Evolutionary conservation across 2,797 vertebrate species (phyloP), one percentile per base, ranked within the genome.

Genomic region (Rousettus madagascariensis): DNA sequence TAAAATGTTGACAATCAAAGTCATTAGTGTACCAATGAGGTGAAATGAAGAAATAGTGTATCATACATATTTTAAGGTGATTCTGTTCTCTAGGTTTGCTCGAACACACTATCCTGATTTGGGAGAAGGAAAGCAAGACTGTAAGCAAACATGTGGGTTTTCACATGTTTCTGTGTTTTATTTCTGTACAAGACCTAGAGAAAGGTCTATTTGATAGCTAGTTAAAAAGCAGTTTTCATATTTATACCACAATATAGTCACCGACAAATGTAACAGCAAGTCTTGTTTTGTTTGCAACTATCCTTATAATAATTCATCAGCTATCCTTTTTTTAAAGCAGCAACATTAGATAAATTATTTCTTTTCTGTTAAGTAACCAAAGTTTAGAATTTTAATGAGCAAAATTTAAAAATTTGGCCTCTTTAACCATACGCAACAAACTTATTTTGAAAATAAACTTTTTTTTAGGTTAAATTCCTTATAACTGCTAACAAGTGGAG

Each of bases 391-490:
- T 94, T 95, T 92, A 95, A 92, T 90, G 66, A 93, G 16, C 6
- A 69, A 96, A 86, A 51, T 17, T 71, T 49, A 66, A 22, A 84
- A 78, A 72, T 13, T 71, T 92, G 46, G 68, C 83, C 8, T 88
- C 4, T 75, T 89, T 85, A 91, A 36, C 33, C 49, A 66, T 36
- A 84, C 20, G 63, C 28, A 90, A 65, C 9, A 88, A 92, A 75
- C 2, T 59, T 69, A 80, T 71, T 96, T 96, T 87, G 57, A 93
- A 97, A 94, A 82, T 96, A 93, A 88, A 43, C 12, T 71, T 86
- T 65, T 86, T n/a, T 1, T n/a, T 1, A 12, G 6, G 19, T 30
- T 79, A 93, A 96, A 90, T 92, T 93, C 86, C 75, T 74, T 72
- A 43, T 57, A 93, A 89, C 72, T 95, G 53, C 75, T 94, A 91